phyloP scores from a whole-genome alignment of 2,113 vertebrate genomes.

The Tiliqua scincoides region DNA sequence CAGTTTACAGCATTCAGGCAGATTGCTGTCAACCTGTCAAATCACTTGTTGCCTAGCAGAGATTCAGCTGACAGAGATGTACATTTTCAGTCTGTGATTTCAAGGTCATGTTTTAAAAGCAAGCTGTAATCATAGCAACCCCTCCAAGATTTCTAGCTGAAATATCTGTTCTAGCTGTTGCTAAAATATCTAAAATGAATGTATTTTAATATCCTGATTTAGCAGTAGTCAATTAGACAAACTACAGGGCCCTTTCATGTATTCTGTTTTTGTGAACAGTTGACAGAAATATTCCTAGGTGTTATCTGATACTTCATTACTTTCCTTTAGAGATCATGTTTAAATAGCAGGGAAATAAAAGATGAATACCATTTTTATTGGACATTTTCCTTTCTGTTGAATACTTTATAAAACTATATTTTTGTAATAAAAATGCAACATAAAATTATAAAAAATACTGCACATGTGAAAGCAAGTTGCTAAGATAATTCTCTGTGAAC shows the following conservation, averaged over 20 bases:
- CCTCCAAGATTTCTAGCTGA: background rate
- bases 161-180: background rate
- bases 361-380: constrained; percentile 35
- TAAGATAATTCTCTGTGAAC: rapidly evolving
- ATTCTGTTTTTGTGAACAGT: constrained; percentile 8
- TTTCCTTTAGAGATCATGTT: background rate
- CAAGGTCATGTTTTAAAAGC: background rate
- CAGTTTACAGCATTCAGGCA: rapidly evolving
- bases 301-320: background rate
- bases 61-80: background rate
- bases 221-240: background rate
- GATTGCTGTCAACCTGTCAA: background rate
- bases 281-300: background rate
- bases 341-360: constrained; percentile 16
- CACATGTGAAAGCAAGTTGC: constrained; percentile 32
- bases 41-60: background rate
- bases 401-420: constrained; percentile 23
- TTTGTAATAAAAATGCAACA: constrained; percentile 43
- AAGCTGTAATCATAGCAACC: background rate
- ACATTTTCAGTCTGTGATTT: background rate
- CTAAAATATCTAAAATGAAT: background rate
- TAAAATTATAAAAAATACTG: constrained; percentile 23
- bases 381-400: constrained; percentile 10
- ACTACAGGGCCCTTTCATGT: background rate
- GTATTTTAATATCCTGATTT: background rate